Evolutionary conservation across 2,797 vertebrate species (phyloP), one percentile per base, ranked within the genome.

Genomic region (Enteromius argenteus): DNA sequence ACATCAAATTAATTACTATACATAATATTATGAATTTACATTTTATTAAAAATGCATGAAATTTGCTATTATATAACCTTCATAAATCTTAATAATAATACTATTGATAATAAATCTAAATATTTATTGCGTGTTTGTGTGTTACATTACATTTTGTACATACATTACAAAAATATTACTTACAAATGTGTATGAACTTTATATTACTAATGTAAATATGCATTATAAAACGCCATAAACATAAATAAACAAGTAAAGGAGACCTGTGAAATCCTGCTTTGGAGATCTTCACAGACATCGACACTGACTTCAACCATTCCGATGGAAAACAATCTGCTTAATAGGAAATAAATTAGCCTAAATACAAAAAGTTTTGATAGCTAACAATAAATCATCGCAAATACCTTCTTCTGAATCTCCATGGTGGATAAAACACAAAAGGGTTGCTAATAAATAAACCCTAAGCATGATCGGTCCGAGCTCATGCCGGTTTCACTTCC

Each of bases 261-360:
- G 1, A 99, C 98, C 97, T 97, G 89, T 99, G 98, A 86, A 99
- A 98, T 11, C 98, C 98, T 17, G 93, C 93, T 84, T 97, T 96
- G 80, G 88, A 87, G 32, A 98, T 89, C 82, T 96, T 92, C 90
- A 96, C 90, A 0, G 88, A 94, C 88, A 98, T 88, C 30, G 56
- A 72, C 60, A 95, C 81, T 9, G 92, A 91, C 30, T 92, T 81
- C 72, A 93, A 72, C 82, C 90, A 84, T 49, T 87, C 79, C 51
- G 79, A 87, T 19, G 92, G 89, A 71, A 84, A 91, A 87, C 89
- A 76, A 56, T 89, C 91, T 75, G 83, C 96, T 97, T 81, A 76
- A 87, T 4, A 5, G 44, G 2, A 14, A 35, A 3, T 10, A 17
- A 3, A 30, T 3, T 6, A n/a, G 53, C 9, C 3, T 4, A 15